Base-by-base conservation (phyloP, 2,888 invertebrate species). In the Lepidocyrtoides sp. region DNA sequence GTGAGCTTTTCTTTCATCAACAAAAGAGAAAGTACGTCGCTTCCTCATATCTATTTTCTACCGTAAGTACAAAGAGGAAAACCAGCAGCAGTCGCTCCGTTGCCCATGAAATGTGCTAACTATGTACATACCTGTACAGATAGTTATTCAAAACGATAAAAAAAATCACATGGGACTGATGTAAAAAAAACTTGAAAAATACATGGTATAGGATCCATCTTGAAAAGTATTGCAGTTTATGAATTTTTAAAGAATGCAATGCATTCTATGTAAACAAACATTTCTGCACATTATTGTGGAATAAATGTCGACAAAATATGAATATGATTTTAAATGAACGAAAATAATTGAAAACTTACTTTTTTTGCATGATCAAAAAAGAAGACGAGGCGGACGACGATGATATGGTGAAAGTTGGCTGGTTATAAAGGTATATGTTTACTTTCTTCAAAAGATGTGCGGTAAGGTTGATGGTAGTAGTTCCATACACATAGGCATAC, bases 111-210 rank as follows among this genome's bases (percentile, higher is more conserved):
- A 75, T 44, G 44, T 2, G 44, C 41, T 44, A 75, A 32, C 14
- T 29, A 32, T n/a, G 3, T 75, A 20, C 44, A 29, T 26, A 12
- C 17, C 4, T 44, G 20, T 44, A 75, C 44, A 41, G n/a, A n/a
- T n/a, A 75, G 41, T 44, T 41, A 75, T 75, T 41, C 72, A 75
- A 4, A 23, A 41, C n/a, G n/a, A n/a, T n/a, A n/a, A 75, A 23
- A 36, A 66, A 20, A 20, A 44, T 17, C 36, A 2, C 23, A 17
- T 75, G 41, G 5, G 23, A 44, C 23, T 75, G 41, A 8, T 75
- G 32, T 29, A 26, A 75, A 75, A 44, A 44, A 44, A 17, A 17
- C 5, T 12, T 23, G 20, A 20, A 44, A 14, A 75, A 14, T 32
- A 1, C 10, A 41, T 29, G 26, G 29, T 8, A n/a, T n/a, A 29